These are phyloP conservation scores for Zoanthus gigantus DNA, from an alignment of 92 coral and sea anemone genomes.

Conservation along the genomic window DNA sequence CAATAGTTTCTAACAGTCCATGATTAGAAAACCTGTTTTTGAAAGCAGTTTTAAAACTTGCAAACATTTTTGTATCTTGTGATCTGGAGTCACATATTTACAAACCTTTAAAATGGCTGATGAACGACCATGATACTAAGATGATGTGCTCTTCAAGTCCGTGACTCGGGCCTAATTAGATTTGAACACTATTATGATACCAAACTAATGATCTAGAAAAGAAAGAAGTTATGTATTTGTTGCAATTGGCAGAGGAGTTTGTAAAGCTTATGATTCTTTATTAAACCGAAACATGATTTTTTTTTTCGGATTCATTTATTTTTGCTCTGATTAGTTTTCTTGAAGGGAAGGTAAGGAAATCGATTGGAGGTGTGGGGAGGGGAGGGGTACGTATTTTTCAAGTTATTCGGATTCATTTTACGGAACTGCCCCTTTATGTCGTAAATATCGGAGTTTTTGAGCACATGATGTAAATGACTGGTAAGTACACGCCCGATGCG, in stretches of 20 bases:
- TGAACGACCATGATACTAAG: neutral
- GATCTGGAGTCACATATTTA: neutral
- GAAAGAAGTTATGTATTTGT: conserved; percentile 7
- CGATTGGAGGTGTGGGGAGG: no score
- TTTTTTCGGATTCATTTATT: neutral
- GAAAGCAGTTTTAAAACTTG: neutral
- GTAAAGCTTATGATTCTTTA: conserved; percentile 13
- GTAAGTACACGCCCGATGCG: no score
- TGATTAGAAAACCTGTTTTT: neutral
- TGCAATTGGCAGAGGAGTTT: conserved; percentile 3
- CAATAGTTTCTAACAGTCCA: neutral
- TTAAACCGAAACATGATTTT: conserved; percentile 2
- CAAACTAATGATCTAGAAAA: neutral
- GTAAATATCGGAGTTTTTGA: no score
- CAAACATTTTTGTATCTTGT: neutral
- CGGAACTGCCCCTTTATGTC: no score
- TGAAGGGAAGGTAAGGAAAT: no score
- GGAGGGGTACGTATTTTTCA: no score
- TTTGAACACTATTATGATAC: neutral
- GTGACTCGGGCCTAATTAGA: neutral
- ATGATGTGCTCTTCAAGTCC: neutral
- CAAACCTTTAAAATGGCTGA: neutral
- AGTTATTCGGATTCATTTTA: no score
- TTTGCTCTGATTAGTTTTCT: no score
- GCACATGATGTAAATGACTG: no score